phyloP scores from a whole-genome alignment of 2,797 vertebrate genomes.

The Epinephelus malabaricus region DNA sequence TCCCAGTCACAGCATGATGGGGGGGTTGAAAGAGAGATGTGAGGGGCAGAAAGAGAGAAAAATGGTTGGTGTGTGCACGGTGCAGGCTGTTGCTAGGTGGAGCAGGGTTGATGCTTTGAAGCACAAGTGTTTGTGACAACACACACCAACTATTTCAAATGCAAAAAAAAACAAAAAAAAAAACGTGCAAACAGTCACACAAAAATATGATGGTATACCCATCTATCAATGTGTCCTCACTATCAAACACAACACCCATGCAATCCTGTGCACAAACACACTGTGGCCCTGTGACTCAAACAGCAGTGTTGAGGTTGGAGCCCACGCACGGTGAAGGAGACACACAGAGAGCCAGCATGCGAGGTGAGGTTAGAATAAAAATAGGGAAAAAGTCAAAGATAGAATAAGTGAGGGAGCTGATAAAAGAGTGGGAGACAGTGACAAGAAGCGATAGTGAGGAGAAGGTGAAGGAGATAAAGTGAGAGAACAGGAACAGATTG shows the following conservation, averaged over 20 bases:
- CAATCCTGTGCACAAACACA: not conserved
- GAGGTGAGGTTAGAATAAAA: conserved; percentile 34
- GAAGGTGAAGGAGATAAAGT: conserved; percentile 27
- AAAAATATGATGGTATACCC: not conserved
- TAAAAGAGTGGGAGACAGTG: conserved; percentile 22
- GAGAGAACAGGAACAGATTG: not conserved
- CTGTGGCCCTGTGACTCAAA: conserved; percentile 20
- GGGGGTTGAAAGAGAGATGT: conserved; percentile 33
- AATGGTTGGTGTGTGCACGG: conserved; percentile 19
- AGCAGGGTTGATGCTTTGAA: conserved; percentile 61
- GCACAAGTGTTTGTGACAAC: conserved; percentile 25
- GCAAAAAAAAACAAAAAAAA: not conserved
- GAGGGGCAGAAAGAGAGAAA: conserved; percentile 26
- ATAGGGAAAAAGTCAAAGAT: conserved; percentile 34
- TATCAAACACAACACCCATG: not conserved
- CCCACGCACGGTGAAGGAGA: conserved; percentile 22
- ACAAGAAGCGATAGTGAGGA: conserved; percentile 23
- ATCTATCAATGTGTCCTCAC: not conserved
- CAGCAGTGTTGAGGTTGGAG: conserved; percentile 15
- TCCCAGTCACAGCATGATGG: conserved; percentile 64
- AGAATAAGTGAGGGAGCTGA: conserved; percentile 18
- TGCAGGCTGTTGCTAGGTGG: conserved; percentile 78
- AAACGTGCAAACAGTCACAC: conserved; percentile 18
- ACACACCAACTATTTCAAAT: conserved; percentile 21
- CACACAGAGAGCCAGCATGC: not conserved